Base-by-base conservation (phyloP, 2,797 vertebrate genomes). In the Lateolabrax maculatus region DNA sequence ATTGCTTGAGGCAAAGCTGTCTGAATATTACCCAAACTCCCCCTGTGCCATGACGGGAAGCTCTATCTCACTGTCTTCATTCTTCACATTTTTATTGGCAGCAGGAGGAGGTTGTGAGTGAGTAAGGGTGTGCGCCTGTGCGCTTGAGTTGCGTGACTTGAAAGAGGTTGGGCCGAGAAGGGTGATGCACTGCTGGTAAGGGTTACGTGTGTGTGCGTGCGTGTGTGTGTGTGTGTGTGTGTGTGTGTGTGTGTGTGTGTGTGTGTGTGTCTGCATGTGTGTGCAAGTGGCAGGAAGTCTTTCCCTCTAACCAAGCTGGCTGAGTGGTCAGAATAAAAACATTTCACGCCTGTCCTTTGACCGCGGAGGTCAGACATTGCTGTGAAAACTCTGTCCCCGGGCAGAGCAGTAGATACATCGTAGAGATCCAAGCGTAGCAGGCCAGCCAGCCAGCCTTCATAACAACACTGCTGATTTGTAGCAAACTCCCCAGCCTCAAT, bases 11-110 rank as follows among this genome's bases (percentile, higher is more conserved):
- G 92, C 92, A 86, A 92, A 90, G 86, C 90, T 85, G 92, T 90
- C 89, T 89, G 92, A 93, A 94, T 93, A 93, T 93, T 93, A 93
- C 92, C 92, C 84, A 71, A 67, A 81, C 85, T 89, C 85, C 92
- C 90, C 81, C 41, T 82, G 89, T 88, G 86, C 85, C 80, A 27
- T 79, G 82, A 75, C 73, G 62, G 87, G 85, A 83, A 91, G 89
- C 92, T 89, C 89, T 77, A 81, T 89, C 90, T 87, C 92, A 88
- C 89, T 90, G 89, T 93, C 91, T 92, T 89, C 72, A 73, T 84
- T 89, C 84, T 83, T 87, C 78, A 86, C 84, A 77, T 86, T 90
- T 91, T 86, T 92, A 91, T 92, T 90, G 89, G 90, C 84, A 91
- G 90, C 77, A 83, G 73, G 81, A 88, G 77, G 53, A 64, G 81